phyloP scores from a whole-genome alignment of 2,888 invertebrate species.

The Spilarctia lutea region DNA sequence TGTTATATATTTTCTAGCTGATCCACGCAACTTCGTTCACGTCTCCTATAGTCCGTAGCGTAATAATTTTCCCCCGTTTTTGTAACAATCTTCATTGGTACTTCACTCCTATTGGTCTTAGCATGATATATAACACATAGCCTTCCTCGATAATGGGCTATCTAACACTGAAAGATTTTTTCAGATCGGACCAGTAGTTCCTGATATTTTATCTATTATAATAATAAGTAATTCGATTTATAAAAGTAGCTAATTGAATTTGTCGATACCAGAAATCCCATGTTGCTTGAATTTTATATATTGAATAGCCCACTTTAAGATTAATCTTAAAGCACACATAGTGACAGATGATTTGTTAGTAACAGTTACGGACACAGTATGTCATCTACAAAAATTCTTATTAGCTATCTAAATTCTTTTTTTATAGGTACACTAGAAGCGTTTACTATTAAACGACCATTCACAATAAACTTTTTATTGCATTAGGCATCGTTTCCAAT shows the following conservation, averaged over 20 bases:
- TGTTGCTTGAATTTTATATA: not conserved
- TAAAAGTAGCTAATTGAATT: not conserved
- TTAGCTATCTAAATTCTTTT: not conserved
- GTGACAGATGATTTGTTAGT: too few species aligned
- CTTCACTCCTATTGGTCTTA: too few species aligned
- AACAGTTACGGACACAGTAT: not conserved
- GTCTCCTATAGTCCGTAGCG: too few species aligned
- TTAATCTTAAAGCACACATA: not conserved
- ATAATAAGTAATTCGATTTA: not conserved
- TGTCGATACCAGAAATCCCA: not conserved
- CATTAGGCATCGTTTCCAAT: conserved; percentile 15
- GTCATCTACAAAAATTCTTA: not conserved
- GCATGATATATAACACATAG: too few species aligned
- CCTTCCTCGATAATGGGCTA: too few species aligned
- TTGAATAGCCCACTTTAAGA: too few species aligned
- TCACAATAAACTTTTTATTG: conserved; percentile 12
- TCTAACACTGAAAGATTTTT: too few species aligned
- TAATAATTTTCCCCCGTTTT: too few species aligned
- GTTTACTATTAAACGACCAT: conserved; percentile 7
- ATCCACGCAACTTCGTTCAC: too few species aligned
- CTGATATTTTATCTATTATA: not conserved
- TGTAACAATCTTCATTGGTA: too few species aligned
- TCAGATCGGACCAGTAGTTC: too few species aligned
- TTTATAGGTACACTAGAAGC: not conserved
- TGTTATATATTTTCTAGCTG: too few species aligned